phyloP scores from a whole-genome alignment of 2,797 vertebrate species.

The Hippocampus kuda region DNA sequence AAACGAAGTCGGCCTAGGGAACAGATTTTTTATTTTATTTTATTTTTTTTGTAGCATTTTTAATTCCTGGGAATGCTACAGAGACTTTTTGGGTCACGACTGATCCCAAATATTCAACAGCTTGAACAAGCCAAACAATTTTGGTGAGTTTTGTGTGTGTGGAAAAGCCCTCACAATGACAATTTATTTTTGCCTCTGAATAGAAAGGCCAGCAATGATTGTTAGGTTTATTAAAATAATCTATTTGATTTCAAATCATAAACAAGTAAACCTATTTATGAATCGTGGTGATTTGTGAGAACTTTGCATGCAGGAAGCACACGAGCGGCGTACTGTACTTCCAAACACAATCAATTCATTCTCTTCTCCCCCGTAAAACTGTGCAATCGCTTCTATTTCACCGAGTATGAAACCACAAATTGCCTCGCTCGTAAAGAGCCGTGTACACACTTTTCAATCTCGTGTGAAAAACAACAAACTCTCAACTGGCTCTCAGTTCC shows the following conservation, averaged over 20 bases:
- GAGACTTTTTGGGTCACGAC: neutral
- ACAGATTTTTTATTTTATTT: neutral
- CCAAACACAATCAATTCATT: neutral
- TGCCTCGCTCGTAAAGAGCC: neutral
- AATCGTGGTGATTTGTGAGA: neutral
- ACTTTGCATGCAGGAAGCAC: neutral
- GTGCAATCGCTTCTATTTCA: neutral
- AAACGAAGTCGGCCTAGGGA: neutral
- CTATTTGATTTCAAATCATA: neutral
- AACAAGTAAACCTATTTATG: neutral
- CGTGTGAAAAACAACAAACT: slow-evolving; percentile 6
- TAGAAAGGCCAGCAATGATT: neutral
- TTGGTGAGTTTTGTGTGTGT: neutral
- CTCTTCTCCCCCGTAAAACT: neutral
- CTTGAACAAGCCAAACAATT: neutral
- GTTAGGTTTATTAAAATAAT: neutral
- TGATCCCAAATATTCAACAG: neutral
- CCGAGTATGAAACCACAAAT: neutral
- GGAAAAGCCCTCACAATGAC: neutral
- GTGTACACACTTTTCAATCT: slow-evolving; percentile 5
- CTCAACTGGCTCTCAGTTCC: neutral
- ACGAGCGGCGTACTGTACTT: neutral
- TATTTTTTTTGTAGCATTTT: neutral
- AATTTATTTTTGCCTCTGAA: neutral
- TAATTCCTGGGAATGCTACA: neutral